These are phyloP conservation scores for Trichonephila clavipes DNA, from an alignment of 1,140 invertebrate genomes.

Conservation along the genomic window DNA sequence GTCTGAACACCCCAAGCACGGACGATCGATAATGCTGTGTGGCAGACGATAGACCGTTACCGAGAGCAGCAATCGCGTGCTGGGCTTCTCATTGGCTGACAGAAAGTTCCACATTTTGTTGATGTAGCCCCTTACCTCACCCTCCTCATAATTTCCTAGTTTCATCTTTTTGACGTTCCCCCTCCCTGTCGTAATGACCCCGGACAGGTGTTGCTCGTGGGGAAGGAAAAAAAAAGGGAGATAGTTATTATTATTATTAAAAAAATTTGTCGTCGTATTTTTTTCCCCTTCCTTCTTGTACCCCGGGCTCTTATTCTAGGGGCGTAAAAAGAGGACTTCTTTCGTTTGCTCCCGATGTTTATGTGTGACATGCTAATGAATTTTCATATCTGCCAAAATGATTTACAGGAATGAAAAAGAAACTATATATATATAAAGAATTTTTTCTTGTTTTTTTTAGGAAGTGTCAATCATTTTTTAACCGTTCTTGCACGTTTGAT, in stretches of 20 bases:
- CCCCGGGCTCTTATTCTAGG: background rate
- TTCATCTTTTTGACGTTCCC: constrained; percentile 52
- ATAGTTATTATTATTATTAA: background rate
- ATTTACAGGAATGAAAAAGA: background rate
- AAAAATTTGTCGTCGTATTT: constrained; percentile 42
- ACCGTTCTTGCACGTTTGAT: background rate
- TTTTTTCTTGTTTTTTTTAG: background rate
- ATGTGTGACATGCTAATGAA: background rate
- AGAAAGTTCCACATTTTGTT: constrained; percentile 49
- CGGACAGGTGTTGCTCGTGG: constrained; percentile 41
- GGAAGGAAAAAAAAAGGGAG: background rate
- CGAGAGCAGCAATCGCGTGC: constrained; percentile 56
- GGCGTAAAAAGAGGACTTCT: background rate
- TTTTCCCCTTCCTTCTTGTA: background rate
- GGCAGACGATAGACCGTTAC: constrained; percentile 5
- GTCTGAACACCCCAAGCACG: constrained; percentile 47
- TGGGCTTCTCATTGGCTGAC: constrained; percentile 24
- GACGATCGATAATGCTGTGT: constrained; percentile 63
- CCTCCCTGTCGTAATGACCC: constrained; percentile 46
- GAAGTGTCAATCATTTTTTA: background rate
- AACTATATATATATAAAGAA: background rate
- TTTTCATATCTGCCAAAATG: background rate
- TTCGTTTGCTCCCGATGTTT: background rate
- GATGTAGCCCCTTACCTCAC: background rate
- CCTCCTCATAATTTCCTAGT: background rate